Conservation (phyloP, 92 coral and sea anemone genomes). For the Umimayanthus chanpuru region DNA sequence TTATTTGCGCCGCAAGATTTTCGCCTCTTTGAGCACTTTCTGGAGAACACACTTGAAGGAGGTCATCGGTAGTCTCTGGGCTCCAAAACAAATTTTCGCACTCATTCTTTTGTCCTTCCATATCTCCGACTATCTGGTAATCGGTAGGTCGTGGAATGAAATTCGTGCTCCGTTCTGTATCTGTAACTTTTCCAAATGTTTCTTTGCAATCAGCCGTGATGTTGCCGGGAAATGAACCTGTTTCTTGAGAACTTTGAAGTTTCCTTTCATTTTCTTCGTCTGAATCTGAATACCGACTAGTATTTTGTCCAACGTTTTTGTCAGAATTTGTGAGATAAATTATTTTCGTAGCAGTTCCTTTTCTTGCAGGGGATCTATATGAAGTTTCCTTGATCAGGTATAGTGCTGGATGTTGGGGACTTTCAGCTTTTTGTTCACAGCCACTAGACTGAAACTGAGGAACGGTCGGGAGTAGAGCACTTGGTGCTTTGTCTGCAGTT, state of each 20-base stretch:
- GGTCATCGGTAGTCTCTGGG: not conserved
- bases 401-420: not conserved
- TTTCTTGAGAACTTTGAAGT: not conserved
- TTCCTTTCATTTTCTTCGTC: not conserved
- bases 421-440: not conserved
- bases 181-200: not conserved
- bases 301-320: not conserved
- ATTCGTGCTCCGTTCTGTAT: not conserved
- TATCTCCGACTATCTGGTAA: no score
- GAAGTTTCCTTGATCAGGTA: constrained; percentile 9
- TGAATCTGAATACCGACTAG: not conserved
- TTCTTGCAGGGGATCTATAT: constrained; percentile 13
- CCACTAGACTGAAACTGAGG: not conserved
- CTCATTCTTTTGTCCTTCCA: no score
- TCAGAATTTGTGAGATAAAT: constrained; percentile 20
- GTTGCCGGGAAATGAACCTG: not conserved
- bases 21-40: not conserved
- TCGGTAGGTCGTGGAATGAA: not conserved
- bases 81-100: not conserved
- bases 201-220: not conserved
- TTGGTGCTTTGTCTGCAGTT: not conserved
- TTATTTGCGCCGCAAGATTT: not conserved
- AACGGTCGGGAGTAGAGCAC: not conserved
- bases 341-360: constrained; percentile 27
- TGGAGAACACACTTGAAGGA: not conserved